A percentile compares a stretch with the other conserved stretches of the same genome.
Conservation (phyloP, 2,113 vertebrate species). For the Eubucco bourcierii region DNA sequence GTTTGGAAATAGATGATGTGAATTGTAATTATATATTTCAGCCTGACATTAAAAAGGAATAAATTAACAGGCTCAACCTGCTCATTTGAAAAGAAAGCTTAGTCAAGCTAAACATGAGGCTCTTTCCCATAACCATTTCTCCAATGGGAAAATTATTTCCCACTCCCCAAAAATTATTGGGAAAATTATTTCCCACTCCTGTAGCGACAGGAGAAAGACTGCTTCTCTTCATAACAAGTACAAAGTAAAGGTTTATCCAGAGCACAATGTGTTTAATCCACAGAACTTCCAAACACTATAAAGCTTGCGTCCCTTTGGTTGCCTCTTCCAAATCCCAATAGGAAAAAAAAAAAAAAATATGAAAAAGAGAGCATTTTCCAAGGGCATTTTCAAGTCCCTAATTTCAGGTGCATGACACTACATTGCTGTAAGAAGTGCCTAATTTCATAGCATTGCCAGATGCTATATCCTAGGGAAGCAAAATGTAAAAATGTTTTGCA, state of each 20-base stretch:
- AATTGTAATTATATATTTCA: not conserved
- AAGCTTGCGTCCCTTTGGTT: not conserved
- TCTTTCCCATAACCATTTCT: not conserved
- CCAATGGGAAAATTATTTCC: not conserved
- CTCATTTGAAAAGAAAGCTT: not conserved
- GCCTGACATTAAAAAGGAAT: not conserved
- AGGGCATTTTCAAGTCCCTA: not conserved
- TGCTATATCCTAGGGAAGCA: not conserved
- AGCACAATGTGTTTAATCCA: not conserved
- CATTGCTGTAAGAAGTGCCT: not conserved
- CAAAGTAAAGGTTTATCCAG: not conserved
- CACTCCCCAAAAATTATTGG: not conserved
- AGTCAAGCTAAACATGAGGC: not conserved
- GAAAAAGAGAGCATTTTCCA: not conserved
- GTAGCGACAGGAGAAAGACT: not conserved
- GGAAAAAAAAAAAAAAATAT: too few relatives aligned
- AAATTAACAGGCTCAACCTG: not conserved
- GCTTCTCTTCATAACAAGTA: not conserved
- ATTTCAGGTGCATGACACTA: not conserved
- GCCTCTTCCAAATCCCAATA: not conserved
- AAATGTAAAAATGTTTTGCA: too few relatives aligned
- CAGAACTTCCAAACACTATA: not conserved
- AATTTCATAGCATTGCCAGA: not conserved
- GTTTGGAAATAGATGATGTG: not conserved
- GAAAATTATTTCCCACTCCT: not conserved